Conservation (phyloP, 2,113 vertebrate species). For the Notechis scutatus region DNA sequence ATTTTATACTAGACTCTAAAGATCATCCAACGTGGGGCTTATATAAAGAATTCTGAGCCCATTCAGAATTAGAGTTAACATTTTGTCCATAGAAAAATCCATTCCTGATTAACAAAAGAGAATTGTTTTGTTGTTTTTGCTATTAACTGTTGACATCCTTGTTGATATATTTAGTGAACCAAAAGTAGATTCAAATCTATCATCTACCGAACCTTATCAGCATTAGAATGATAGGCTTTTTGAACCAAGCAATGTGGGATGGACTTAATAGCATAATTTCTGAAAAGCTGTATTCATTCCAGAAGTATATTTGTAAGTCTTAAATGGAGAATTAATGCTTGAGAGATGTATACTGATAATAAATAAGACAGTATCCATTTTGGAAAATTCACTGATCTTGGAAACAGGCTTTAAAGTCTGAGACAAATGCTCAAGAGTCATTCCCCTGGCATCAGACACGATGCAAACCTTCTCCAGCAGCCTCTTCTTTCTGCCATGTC, state of each 20-base stretch:
- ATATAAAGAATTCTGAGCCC: not conserved
- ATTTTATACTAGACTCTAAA: not conserved
- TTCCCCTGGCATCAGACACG: not conserved
- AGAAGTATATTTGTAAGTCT: not conserved
- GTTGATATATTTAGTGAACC: not conserved
- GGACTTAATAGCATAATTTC: not conserved
- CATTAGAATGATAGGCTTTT: not conserved
- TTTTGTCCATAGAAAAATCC: not conserved
- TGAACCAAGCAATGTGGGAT: not conserved
- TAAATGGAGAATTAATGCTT: not conserved
- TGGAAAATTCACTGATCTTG: not conserved
- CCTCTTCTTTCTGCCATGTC: not conserved
- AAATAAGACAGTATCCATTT: not conserved
- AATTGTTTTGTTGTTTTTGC: not conserved
- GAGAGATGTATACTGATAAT: not conserved
- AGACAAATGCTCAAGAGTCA: not conserved
- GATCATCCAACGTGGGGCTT: not conserved
- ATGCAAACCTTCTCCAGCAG: not conserved
- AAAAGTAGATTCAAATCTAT: not conserved
- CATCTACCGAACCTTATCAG: not conserved
- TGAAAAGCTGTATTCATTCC: not conserved
- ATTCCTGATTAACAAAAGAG: not conserved
- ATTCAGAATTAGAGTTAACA: not conserved
- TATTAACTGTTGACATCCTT: not conserved
- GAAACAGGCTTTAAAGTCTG: not conserved